Evolutionary conservation across 2,888 invertebrate species (phyloP), one percentile per base, ranked within the genome.

Genomic region (Oegoconia quadripuncta): DNA sequence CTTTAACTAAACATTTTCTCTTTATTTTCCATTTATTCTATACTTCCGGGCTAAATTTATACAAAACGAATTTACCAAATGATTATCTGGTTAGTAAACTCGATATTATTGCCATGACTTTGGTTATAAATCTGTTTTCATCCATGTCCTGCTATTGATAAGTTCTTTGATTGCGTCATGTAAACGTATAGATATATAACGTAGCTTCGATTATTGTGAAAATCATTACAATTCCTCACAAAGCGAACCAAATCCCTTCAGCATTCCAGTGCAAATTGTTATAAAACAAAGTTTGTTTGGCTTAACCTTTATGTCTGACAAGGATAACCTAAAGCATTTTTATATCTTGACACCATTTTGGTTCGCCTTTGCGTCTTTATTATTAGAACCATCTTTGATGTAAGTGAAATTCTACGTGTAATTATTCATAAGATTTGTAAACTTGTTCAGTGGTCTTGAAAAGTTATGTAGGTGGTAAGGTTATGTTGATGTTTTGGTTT

Each of bases 401-500:
- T 15, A 13, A 44, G 43, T 35, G 35, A 29, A 30, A 38, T 7
- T 26, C 14, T 14, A 25, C 15, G 13, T 27, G 15, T 13, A 35
- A 38, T 42, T 16, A 12, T 34, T 16, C 28, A 6, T 20, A 25
- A 12, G 11, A 34, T 15, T 33, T 26, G 15, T 7, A 6, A 29
- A 23, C 32, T 14, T 16, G 25, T 18, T 18, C n/a, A 17, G 17
- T 31, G 14, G 27, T 13, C 5, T 13, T 29, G 12, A 11, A 9
- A 11, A 13, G 9, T 35, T 34, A 23, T 38, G 13, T 12, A 15
- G 14, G 17, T 35, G 33, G 51, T 78, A 74, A 86, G 86, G 87
- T 87, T 87, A 87, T 87, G 87, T 87, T 87, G 82, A 86, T 86
- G 87, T 87, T 87, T 84, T 86, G 83, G 59, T 82, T 73, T 49